Percentiles rank a stretch among this genome's conserved stretches.
Evolutionary conservation across 2,113 vertebrate species (phyloP).

Genomic region (Carassius gibelio): DNA sequence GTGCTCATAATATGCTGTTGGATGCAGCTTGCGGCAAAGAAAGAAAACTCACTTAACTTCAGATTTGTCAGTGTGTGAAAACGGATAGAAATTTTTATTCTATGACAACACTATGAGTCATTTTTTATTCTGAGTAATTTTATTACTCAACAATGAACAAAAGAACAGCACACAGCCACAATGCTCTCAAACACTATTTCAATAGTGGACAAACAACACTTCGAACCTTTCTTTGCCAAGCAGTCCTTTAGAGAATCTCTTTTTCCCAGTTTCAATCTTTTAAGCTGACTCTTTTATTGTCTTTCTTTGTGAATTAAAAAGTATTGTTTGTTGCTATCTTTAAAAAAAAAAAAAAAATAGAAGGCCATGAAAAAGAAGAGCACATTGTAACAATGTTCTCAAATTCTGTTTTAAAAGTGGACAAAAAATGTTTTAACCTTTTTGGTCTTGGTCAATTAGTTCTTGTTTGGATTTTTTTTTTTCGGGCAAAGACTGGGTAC

Average conservation of each 20-base stretch:
- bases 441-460: no score
- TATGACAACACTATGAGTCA: background rate
- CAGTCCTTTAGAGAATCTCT: background rate
- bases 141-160: background rate
- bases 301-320: no score
- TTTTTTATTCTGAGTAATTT: background rate
- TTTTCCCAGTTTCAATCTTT: background rate
- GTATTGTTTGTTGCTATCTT: no score
- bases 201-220: background rate
- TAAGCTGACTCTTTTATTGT: background rate
- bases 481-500: no score
- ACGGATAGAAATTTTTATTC: background rate
- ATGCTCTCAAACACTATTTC: background rate
- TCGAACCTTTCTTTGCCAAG: background rate
- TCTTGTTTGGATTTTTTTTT: no score
- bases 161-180: background rate
- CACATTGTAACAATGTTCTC: no score
- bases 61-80: background rate
- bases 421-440: no score
- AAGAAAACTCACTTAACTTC: constrained; percentile 1
- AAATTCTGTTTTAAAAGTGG: no score
- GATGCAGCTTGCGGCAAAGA: constrained; percentile 1
- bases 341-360: no score
- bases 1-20: background rate
- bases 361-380: no score